Evolutionary conservation across 37 sponge, comb jelly and placozoan species (phyloP), one percentile per base, ranked within the genome.

Genomic region (Cladorhizidae sp.): DNA sequence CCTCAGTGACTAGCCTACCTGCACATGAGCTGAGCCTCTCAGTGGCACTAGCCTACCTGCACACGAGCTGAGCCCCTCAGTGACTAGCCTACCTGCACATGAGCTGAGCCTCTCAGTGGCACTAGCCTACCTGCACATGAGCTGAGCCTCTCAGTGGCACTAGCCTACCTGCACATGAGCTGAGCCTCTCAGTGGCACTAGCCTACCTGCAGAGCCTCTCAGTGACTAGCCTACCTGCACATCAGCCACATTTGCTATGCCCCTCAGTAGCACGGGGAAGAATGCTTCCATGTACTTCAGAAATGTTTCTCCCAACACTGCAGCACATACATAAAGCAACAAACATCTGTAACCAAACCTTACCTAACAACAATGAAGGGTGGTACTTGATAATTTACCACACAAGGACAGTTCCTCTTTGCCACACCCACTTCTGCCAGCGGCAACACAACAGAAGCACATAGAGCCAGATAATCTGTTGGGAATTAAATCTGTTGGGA

Each of bases 271-370:
- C 50, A 74, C 90, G 0, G 89, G 91, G 57, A 81, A 73, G 81
- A 99, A 96, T 1, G 49, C 45, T 26, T 82, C 93, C 89, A 99
- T 89, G 81, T 99, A 96, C 75, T 87, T 88, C 23, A 76, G 25
- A 52, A 99, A 99, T 52, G 71, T 73, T 26, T 67, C 72, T 8
- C 83, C 87, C 28, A 95, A 63, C 3, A 83, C 99, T 94, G 38
- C 77, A 51, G n/a, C 61, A 22, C 69, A 15, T 32, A 67, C 43
- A 40, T 5, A 38, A 28, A 3, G 3, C 22, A 14, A 40, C 40
- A 21, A 1, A 65, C 88, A 26, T 59, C n/a, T n/a, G n/a, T n/a
- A n/a, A n/a, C n/a, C n/a, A n/a, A n/a, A n/a, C n/a, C n/a, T n/a
- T n/a, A n/a, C n/a, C n/a, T n/a, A n/a, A n/a, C n/a, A n/a, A n/a